Percentiles rank a stretch among this genome's conserved stretches.
Conservation (phyloP, 2,797 vertebrate genomes). For the Eospalax fontanierii region DNA sequence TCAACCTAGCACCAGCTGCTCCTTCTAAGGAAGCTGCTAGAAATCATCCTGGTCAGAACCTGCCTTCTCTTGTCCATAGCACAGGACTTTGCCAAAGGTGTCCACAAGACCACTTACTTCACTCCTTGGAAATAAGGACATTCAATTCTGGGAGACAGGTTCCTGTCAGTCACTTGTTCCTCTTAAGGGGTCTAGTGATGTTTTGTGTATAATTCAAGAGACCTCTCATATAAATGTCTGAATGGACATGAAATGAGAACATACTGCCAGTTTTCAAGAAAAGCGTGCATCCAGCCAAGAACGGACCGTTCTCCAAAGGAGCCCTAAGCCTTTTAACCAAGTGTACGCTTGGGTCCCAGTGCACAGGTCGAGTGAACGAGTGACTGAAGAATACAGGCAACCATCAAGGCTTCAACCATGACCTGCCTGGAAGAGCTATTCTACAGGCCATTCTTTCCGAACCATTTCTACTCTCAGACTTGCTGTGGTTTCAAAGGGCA, state of each 20-base stretch:
- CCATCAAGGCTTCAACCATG: not conserved
- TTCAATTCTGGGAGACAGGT: not conserved
- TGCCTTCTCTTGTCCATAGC: not conserved
- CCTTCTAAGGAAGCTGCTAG: not conserved
- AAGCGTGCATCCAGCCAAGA: not conserved
- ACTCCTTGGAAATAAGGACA: not conserved
- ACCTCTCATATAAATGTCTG: not conserved
- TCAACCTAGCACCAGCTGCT: not conserved
- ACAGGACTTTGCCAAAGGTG: not conserved
- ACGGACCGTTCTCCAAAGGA: not conserved
- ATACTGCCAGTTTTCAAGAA: slow-evolving; percentile 14
- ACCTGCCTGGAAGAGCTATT: not conserved
- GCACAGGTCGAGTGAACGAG: not conserved
- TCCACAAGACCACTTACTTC: not conserved
- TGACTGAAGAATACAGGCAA: not conserved
- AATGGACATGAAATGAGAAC: not conserved
- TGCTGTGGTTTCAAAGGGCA: not conserved
- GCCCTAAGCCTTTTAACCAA: not conserved
- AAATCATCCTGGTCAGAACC: not conserved
- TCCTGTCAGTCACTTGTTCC: not conserved
- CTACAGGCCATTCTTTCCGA: not conserved
- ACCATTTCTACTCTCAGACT: not conserved
- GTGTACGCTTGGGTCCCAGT: not conserved
- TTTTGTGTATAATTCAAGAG: not conserved
- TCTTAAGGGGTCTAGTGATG: not conserved